Evolutionary conservation across 2,113 vertebrate genomes (phyloP), one percentile per base, ranked within the genome.

Genomic region (Catharus fuscescens): DNA sequence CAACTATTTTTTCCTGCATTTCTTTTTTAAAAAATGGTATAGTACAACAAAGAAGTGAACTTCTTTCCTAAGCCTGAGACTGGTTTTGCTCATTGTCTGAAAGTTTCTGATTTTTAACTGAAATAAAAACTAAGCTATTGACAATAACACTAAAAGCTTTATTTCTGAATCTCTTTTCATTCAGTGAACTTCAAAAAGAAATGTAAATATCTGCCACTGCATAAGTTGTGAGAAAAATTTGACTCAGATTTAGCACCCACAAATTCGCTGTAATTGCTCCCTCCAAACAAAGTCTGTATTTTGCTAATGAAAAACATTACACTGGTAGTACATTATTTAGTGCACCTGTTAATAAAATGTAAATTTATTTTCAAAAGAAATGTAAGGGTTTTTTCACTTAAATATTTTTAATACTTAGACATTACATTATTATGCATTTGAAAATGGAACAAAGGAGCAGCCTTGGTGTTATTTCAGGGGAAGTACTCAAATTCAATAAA

Each of bases 161-260:
- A 42, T 86, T 92, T 92, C 72, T 57, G 28, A 92, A 76, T 38
- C 10, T 9, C 17, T 64, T 95, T 78, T 88, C 28, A 34, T 44
- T 95, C 20, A 18, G 14, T 81, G 10, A 67, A 64, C 17, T 77
- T 91, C 47, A 64, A 12, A 34, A 44, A 72, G 29, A 76, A 86
- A 88, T 18, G 12, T 50, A 77, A 83, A 34, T 5, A 2, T 71
- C n/a, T 70, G 10, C 47, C 23, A 56, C 44, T 60, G 42, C 7
- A 12, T 34, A 64, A 80, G 6, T 31, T 44, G 6, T 40, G 66
- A 81, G 40, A 73, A 6, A 60, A 71, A 56, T 48, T 32, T 78
- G 7, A n/a, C 57, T 89, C 52, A 71, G 24, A 56, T 83, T 90
- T 66, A n/a, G 18, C 14, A 67, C 6, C 7, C 20, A 54, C 50